phyloP scores from a whole-genome alignment of 2,797 vertebrate species.

The Odontamblyopus lacepedii region DNA sequence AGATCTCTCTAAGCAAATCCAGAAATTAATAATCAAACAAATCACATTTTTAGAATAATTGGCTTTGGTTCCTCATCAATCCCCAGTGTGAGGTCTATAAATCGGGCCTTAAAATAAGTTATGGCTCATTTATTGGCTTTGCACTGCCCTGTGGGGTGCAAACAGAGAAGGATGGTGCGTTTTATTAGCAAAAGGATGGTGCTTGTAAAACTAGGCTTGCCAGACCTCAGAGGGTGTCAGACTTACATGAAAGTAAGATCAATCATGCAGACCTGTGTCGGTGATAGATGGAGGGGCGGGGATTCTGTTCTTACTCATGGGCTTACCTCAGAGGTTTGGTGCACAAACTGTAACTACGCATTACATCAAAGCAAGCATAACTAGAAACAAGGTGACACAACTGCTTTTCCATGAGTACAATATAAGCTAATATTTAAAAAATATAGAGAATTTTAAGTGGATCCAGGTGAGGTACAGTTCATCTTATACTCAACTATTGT shows the following conservation, averaged over 20 bases:
- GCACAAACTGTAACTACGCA: slow-evolving; percentile 8
- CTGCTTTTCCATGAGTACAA: neutral
- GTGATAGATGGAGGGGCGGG: slow-evolving; percentile 60
- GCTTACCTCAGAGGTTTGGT: slow-evolving; percentile 46
- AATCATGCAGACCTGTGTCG: slow-evolving; percentile 63
- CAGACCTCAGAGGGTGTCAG: slow-evolving; percentile 53
- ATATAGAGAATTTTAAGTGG: neutral
- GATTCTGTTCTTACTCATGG: slow-evolving; percentile 41
- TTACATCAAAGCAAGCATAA: slow-evolving; percentile 15
- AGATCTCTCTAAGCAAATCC: slow-evolving; percentile 70
- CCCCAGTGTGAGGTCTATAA: slow-evolving; percentile 73
- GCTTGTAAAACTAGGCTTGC: slow-evolving; percentile 71
- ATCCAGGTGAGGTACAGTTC: neutral
- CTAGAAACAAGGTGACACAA: neutral
- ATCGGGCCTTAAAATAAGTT: slow-evolving; percentile 73
- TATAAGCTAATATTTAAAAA: neutral
- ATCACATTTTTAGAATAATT: slow-evolving; percentile 75
- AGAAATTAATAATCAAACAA: slow-evolving; percentile 81
- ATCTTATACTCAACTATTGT: neutral
- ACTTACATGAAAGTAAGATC: slow-evolving; percentile 62
- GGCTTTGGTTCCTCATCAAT: slow-evolving; percentile 72
- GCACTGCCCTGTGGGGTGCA: slow-evolving; percentile 40
- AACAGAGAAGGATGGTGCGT: slow-evolving; percentile 38
- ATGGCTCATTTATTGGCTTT: slow-evolving; percentile 67
- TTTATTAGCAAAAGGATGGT: slow-evolving; percentile 71